phyloP scores from a whole-genome alignment of 1,140 invertebrate genomes.

The Drosophila kohkoa region DNA sequence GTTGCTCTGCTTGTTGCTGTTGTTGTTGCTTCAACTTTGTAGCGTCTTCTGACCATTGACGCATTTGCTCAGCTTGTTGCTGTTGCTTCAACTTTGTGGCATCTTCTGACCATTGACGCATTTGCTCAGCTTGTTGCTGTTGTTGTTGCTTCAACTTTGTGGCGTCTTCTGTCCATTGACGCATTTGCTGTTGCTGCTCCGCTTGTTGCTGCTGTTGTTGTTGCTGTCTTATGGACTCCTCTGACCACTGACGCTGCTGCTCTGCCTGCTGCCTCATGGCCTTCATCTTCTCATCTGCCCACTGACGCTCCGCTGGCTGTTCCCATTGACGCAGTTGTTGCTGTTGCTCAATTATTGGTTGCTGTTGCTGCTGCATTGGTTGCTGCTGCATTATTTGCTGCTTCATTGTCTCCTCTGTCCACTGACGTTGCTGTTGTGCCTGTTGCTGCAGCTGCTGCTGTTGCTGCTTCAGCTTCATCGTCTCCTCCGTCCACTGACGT shows the following conservation, averaged over 20 bases:
- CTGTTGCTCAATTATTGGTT: background rate
- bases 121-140: background rate
- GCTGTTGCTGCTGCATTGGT: background rate
- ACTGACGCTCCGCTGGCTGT: background rate
- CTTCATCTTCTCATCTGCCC: background rate
- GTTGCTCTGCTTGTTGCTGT: too few species aligned
- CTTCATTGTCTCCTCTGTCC: background rate
- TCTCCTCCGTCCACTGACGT: constrained; percentile 28
- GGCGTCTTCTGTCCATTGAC: background rate
- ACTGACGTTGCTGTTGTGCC: background rate
- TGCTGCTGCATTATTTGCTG: background rate
- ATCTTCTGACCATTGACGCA: too few species aligned
- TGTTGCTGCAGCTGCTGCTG: background rate
- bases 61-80: too few species aligned
- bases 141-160: background rate
- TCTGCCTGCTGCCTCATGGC: too few species aligned
- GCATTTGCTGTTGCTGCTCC: background rate
- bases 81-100: too few species aligned
- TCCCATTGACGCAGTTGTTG: background rate
- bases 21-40: too few species aligned
- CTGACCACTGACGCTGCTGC: too few species aligned
- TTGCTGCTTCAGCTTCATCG: constrained; percentile 13
- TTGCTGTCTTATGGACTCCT: background rate
- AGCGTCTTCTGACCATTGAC: too few species aligned
- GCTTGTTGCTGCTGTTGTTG: background rate